Evolutionary conservation across 2,888 invertebrate species (phyloP).

Genomic region (Drosophila paracracens): DNA sequence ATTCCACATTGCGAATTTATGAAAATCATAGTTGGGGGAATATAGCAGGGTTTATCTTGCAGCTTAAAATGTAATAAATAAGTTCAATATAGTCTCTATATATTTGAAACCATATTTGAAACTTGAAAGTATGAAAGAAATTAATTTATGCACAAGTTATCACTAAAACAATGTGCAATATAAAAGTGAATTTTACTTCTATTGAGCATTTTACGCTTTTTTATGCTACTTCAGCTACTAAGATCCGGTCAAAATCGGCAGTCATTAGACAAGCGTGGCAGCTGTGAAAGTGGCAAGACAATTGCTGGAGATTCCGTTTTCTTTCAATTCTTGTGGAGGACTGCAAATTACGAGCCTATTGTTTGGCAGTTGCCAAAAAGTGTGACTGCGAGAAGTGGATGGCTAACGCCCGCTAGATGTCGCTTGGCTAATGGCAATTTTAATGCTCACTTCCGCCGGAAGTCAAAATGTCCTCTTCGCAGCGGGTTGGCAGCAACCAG

Average conservation of each 20-base stretch:
- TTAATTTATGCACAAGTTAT: background rate
- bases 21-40: background rate
- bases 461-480: constrained; percentile 59
- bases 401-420: constrained; percentile 4
- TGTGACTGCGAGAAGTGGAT: constrained; percentile 30
- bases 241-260: constrained; percentile 7
- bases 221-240: background rate
- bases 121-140: background rate
- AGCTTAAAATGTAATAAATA: too few relatives aligned
- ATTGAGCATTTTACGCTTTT: background rate
- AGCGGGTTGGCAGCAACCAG: constrained; percentile 58
- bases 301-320: constrained; percentile 18
- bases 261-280: constrained; percentile 34
- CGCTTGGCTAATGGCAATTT: constrained; percentile 68
- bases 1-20: constrained; percentile 14
- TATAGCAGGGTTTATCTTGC: too few relatives aligned
- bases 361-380: constrained; percentile 59
- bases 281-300: constrained; percentile 38
- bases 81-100: too few relatives aligned
- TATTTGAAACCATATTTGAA: too few relatives aligned
- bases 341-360: constrained; percentile 59
- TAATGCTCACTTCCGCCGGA: constrained; percentile 73
- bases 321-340: constrained; percentile 9
- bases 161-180: background rate
- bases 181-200: background rate